Evolutionary conservation across 1,140 invertebrate genomes (phyloP).

Genomic region (Pectinophora gossypiella): DNA sequence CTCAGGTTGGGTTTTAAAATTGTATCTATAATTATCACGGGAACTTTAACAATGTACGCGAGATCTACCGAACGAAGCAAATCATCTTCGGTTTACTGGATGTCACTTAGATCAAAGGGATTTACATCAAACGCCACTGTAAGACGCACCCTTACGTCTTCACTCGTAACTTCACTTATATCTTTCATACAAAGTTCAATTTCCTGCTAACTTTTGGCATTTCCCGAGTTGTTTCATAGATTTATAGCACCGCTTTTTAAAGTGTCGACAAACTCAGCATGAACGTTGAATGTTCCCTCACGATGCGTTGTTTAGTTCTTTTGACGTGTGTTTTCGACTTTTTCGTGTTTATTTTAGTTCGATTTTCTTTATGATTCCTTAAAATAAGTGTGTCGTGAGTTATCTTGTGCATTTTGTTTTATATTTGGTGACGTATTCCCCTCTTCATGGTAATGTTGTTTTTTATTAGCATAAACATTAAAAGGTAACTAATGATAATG

Average conservation of each 20-base stretch:
- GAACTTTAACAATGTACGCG: conserved; percentile 28
- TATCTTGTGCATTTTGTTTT: background rate
- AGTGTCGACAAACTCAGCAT: conserved; percentile 45
- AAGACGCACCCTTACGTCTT: conserved; percentile 34
- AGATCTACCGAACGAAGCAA: conserved; percentile 41
- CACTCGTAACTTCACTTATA: conserved; percentile 10
- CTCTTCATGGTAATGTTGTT: background rate
- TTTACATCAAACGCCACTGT: conserved; percentile 48
- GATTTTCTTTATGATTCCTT: background rate
- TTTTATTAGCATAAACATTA: background rate
- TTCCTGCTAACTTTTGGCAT: conserved; percentile 18
- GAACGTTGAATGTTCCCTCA: conserved; percentile 36
- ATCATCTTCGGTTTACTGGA: conserved; percentile 56
- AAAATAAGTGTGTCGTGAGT: background rate
- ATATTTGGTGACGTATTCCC: background rate
- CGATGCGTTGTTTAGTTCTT: conserved; percentile 27
- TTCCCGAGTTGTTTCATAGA: conserved; percentile 18
- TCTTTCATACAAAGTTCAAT: conserved; percentile 14
- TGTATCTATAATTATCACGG: conserved; percentile 50
- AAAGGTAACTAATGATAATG: background rate
- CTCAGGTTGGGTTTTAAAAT: conserved; percentile 27
- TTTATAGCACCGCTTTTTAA: conserved; percentile 44
- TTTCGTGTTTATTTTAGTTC: background rate
- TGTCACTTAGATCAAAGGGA: conserved; percentile 58
- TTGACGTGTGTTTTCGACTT: background rate